These are phyloP conservation scores for Trematocara marginatum DNA, from an alignment of 2,113 vertebrate species.

Conservation along the genomic window DNA sequence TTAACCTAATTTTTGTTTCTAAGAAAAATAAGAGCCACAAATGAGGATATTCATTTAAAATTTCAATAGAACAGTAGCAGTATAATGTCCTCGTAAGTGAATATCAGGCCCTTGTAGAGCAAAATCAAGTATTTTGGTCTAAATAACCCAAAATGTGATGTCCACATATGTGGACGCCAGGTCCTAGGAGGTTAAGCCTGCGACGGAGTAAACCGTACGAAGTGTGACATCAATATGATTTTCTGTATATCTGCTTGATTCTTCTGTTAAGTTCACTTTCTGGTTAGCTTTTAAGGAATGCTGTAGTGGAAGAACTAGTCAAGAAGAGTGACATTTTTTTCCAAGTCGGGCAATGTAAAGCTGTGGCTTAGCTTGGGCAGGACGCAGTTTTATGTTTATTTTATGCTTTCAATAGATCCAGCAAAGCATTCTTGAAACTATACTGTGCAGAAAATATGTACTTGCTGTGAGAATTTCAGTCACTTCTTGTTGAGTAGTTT, in stretches of 20 bases:
- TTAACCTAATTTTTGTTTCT: fast-evolving
- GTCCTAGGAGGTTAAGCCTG: neutral
- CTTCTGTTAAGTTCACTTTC: neutral
- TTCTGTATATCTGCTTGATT: neutral
- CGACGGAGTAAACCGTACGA: neutral
- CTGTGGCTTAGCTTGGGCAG: neutral
- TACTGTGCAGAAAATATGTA: neutral
- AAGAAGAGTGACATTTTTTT: neutral
- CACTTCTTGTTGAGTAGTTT: neutral
- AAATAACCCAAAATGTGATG: neutral
- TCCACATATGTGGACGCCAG: fast-evolving
- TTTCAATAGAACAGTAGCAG: fast-evolving
- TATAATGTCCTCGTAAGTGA: neutral
- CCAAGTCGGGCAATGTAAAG: neutral
- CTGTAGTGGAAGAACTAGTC: neutral
- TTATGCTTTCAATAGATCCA: neutral
- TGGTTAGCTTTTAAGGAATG: neutral
- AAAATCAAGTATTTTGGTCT: neutral
- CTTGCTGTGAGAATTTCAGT: neutral
- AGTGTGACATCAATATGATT: neutral
- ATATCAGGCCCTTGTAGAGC: neutral
- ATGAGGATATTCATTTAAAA: fast-evolving
- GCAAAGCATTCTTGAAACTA: neutral
- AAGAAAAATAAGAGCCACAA: fast-evolving
- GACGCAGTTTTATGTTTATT: neutral